Percentiles rank a stretch among this genome's conserved stretches.
These are phyloP conservation scores for Drosophila chauvacae DNA, from an alignment of 1,140 invertebrate genomes.

Conservation along the genomic window DNA sequence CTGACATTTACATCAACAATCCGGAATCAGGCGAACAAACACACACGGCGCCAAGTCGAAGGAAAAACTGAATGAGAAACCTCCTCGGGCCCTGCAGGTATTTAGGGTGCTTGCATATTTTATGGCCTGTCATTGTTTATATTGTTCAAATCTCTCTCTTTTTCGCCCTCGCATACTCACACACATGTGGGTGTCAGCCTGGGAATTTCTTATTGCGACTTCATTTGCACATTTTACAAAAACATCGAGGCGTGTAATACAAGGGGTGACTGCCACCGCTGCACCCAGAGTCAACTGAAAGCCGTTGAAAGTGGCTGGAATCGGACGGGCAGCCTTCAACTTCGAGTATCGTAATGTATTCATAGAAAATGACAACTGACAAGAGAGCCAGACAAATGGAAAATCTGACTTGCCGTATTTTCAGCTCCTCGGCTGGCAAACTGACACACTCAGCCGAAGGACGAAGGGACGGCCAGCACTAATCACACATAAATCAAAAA, in stretches of 20 bases:
- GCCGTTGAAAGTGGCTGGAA: constrained; percentile 50
- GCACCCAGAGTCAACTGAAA: constrained; percentile 56
- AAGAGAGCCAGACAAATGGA: constrained; percentile 73
- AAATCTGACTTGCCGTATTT: constrained; percentile 66
- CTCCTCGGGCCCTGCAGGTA: constrained; percentile 41
- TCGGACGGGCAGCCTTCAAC: constrained; percentile 23
- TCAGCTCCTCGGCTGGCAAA: constrained; percentile 5
- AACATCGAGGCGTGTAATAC: constrained; percentile 76
- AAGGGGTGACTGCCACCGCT: constrained; percentile 41
- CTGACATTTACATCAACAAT: constrained; percentile 76
- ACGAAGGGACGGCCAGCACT: constrained; percentile 39
- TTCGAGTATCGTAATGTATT: constrained; percentile 68
- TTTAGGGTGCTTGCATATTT: constrained; percentile 71
- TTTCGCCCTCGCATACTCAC: background rate
- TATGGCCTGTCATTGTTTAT: constrained; percentile 75
- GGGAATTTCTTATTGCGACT: constrained; percentile 57
- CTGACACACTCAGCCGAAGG: constrained; percentile 25
- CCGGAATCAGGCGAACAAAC: constrained; percentile 54
- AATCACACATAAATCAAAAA: constrained; percentile 74
- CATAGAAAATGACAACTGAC: constrained; percentile 81
- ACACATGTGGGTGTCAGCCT: constrained; percentile 4
- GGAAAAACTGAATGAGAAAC: constrained; percentile 26
- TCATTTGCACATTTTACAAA: constrained; percentile 79
- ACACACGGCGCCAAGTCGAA: constrained; percentile 34
- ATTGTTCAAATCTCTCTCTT: constrained; percentile 44